Evolutionary conservation across 2,888 invertebrate genomes (phyloP).

Genomic region (Drosophila incognita): DNA sequence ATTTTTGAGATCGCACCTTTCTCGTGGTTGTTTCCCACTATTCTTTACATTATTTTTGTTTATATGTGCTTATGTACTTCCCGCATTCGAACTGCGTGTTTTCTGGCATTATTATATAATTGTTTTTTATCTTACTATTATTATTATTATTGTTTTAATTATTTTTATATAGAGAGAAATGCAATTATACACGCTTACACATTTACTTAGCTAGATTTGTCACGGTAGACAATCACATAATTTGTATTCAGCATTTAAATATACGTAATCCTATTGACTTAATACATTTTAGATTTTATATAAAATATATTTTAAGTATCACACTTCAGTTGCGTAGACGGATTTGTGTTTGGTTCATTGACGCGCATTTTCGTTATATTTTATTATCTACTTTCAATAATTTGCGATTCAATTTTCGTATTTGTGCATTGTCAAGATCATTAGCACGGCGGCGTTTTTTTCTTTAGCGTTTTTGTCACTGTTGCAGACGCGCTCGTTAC

Average conservation of each 20-base stretch:
- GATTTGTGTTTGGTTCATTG: not conserved
- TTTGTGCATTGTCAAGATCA: conserved; percentile 36
- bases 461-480: conserved; percentile 21
- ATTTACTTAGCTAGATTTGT: conserved; percentile 23
- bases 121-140: conserved; percentile 7
- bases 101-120: conserved; percentile 11
- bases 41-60: conserved; percentile 3
- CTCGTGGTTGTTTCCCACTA: conserved; percentile 34
- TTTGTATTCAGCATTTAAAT: conserved; percentile 3
- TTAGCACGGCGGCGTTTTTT: conserved; percentile 21
- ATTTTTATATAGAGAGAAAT: not conserved
- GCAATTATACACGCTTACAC: conserved; percentile 19
- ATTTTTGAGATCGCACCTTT: conserved; percentile 20
- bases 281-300: not conserved
- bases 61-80: conserved; percentile 5
- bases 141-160: not conserved
- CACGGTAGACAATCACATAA: conserved; percentile 16
- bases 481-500: conserved; percentile 44
- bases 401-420: conserved; percentile 17
- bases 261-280: conserved; percentile 7
- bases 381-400: conserved; percentile 3
- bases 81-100: conserved; percentile 4
- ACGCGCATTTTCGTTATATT: not conserved
- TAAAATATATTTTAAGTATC: not conserved
- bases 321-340: not conserved